Conservation (phyloP, 92 coral and sea anemone genomes). For the Epizoanthus ramosus region DNA sequence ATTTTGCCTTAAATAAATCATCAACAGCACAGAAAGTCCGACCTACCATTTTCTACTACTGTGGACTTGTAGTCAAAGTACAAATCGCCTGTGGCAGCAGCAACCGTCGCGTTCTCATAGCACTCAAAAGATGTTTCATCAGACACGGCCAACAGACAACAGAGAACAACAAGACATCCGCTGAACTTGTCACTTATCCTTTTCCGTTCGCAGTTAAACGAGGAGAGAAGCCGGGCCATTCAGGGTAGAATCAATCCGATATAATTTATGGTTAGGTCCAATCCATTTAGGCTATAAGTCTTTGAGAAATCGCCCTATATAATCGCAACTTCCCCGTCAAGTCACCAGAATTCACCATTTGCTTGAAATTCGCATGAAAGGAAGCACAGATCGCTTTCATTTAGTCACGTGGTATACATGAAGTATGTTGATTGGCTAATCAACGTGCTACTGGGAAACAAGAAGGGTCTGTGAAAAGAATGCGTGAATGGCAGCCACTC, state of each 20-base stretch:
- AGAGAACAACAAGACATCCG: conserved; percentile 36
- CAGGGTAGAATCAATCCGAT: conserved; percentile 43
- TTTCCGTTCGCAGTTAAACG: conserved; percentile 34
- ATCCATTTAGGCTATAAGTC: conserved; percentile 20
- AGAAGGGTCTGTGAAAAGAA: conserved; percentile 23
- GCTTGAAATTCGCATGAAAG: conserved; percentile 1
- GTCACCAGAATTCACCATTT: conserved; percentile 8
- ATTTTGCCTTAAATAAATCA: background rate
- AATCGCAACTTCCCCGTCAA: background rate
- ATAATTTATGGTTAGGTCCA: conserved; percentile 27
- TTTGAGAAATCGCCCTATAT: background rate
- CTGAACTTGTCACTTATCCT: conserved; percentile 9
- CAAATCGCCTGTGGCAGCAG: conserved; percentile 54
- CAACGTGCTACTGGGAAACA: conserved; percentile 22
- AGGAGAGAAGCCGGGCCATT: conserved; percentile 39
- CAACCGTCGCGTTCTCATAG: conserved; percentile 61
- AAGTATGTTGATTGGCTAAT: conserved; percentile 16
- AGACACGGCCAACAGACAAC: conserved; percentile 59
- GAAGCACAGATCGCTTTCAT: conserved; percentile 18
- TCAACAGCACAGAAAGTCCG: background rate
- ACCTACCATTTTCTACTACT: conserved; percentile 95
- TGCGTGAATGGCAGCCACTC: background rate
- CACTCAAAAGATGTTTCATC: conserved; percentile 64
- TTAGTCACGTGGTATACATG: conserved; percentile 12
- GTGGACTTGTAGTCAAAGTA: conserved; percentile 87